Evolutionary conservation across 1,140 invertebrate genomes (phyloP).

Genomic region (Diploscapter pachys): DNA sequence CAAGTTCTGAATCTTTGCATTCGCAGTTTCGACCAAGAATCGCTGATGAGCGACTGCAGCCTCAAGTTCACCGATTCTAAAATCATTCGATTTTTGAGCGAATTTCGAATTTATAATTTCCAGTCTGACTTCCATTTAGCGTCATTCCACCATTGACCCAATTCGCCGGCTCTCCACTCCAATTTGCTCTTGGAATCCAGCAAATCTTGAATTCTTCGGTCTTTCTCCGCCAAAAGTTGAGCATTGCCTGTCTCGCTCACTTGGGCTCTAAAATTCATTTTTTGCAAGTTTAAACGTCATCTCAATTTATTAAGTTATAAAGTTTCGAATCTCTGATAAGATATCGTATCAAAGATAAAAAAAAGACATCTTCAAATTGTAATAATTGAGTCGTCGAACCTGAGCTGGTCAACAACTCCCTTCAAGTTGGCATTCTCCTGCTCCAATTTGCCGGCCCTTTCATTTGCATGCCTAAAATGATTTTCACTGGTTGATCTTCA

Average conservation of each 20-base stretch:
- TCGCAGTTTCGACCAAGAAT: slow-evolving; percentile 36
- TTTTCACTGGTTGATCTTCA: background rate
- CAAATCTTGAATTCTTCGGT: slow-evolving; percentile 15
- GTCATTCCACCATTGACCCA: slow-evolving; percentile 45
- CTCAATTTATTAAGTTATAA: no score
- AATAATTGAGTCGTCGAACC: background rate
- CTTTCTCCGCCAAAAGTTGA: slow-evolving; percentile 24
- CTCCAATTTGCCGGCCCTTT: slow-evolving; percentile 23
- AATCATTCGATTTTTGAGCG: slow-evolving; percentile 8
- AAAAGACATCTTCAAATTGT: background rate
- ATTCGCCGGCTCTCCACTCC: slow-evolving; percentile 36
- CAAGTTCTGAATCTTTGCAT: slow-evolving; percentile 36
- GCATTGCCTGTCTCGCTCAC: slow-evolving; percentile 2
- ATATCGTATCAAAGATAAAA: background rate
- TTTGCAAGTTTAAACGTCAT: no score
- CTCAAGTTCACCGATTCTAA: slow-evolving; percentile 42
- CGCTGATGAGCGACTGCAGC: slow-evolving; percentile 39
- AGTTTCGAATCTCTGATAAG: background rate
- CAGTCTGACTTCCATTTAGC: slow-evolving; percentile 42
- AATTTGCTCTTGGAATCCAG: slow-evolving; percentile 20
- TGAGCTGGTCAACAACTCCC: slow-evolving; percentile 27
- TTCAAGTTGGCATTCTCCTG: slow-evolving; percentile 29
- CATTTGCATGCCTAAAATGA: slow-evolving; percentile 13
- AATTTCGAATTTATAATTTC: background rate
- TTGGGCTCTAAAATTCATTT: background rate